phyloP scores from a whole-genome alignment of 1,140 invertebrate species.

The Ostrea denselamellosa region DNA sequence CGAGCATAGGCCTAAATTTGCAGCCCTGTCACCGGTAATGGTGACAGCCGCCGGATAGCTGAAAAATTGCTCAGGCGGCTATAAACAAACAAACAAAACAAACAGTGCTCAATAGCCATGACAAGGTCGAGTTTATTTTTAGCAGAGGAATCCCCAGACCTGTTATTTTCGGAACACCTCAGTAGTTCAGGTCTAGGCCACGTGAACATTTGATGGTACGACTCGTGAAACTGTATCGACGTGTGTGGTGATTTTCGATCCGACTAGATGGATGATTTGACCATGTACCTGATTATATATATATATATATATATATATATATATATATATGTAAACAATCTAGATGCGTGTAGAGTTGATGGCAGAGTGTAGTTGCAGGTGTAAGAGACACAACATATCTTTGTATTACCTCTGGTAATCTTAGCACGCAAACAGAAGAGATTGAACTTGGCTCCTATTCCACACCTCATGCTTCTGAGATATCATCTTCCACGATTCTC shows the following conservation, averaged over 20 bases:
- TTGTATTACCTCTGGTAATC: too few species aligned
- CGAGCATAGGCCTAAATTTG: too few species aligned
- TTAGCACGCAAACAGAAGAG: neutral
- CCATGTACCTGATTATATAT: too few species aligned
- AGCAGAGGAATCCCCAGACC: constrained; percentile 32
- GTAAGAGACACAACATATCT: too few species aligned
- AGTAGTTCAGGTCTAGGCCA: neutral
- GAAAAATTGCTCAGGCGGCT: too few species aligned
- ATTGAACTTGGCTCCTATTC: neutral
- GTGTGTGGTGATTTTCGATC: neutral
- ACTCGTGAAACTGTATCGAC: constrained; percentile 35
- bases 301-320: too few species aligned
- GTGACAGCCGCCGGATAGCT: too few species aligned
- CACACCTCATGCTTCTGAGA: neutral
- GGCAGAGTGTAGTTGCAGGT: neutral
- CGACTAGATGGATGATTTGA: too few species aligned
- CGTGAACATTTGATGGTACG: constrained; percentile 1
- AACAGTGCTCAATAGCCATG: constrained; percentile 31
- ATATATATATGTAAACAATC: too few species aligned
- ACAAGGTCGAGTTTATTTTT: constrained; percentile 39
- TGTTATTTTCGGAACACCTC: constrained; percentile 27
- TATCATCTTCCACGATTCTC: neutral
- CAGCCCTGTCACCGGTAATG: too few species aligned
- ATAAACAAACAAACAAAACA: too few species aligned
- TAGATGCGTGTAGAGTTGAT: too few species aligned